Evolutionary conservation across 2,888 invertebrate genomes (phyloP), one percentile per base, ranked within the genome.

Genomic region (Eristalis intricaria): DNA sequence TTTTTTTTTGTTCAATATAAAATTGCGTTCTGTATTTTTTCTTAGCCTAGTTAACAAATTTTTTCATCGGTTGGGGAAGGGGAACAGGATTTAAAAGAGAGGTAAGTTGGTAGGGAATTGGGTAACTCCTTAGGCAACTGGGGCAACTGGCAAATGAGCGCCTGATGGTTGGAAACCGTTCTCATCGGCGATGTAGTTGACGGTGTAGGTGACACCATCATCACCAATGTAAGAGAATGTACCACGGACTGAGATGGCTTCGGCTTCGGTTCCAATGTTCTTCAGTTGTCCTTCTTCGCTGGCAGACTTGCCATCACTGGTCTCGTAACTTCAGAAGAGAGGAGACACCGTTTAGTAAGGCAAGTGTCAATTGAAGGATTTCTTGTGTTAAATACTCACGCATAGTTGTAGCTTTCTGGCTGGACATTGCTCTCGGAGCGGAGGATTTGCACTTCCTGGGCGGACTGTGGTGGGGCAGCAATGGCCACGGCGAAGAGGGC

Each of bases 371-470:
- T 2, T 26, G 26, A 29, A 65, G 11, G 19, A 15, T 29, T 35
- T 13, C 11, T 23, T 65, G 65, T 40, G 26, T 0, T 65, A 22
- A 32, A 22, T 11, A 84, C 88, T 88, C 83, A 88, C 88, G 78
- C 66, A n/a, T 38, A 88, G 23, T 78, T 60, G 81, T 74, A 88
- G 60, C 85, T 71, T 19, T 88, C 85, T 50, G 61, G 11, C 13
- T n/a, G 1, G 63, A 86, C 83, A 91, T 95, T 94, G 83, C 93
- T 93, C 61, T 95, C 95, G 90, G 95, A 95, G 88, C 94, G 94
- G 68, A 95, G 89, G 88, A 96, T 94, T 90, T 94, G 94, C 2
- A 95, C 95, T 89, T 95, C 95, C 90, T 94, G 92, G 78, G 89
- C 88, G 8, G 89, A 78, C 77, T 90, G 90, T 64, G 92, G 91